Percentiles rank a stretch among this genome's conserved stretches.
phyloP scores from a whole-genome alignment of 2,113 vertebrate species.

The Glareola pratincola region DNA sequence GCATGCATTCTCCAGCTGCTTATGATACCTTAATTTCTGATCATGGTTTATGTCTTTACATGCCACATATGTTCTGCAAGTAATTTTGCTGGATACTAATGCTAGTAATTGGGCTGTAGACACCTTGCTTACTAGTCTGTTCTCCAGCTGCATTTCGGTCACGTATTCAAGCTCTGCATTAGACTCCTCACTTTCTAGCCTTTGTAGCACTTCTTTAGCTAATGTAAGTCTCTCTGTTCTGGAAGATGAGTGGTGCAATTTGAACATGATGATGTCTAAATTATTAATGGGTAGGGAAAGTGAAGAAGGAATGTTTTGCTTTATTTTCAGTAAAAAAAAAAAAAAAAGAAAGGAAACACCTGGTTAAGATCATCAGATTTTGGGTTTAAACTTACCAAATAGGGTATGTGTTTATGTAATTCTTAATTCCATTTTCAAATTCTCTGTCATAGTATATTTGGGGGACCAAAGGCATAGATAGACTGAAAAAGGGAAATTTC shows the following conservation, averaged over 20 bases:
- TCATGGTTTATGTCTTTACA: background rate
- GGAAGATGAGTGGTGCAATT: background rate
- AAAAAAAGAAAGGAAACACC: background rate
- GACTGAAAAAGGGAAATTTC: background rate
- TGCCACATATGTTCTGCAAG: background rate
- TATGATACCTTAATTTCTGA: background rate
- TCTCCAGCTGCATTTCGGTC: background rate
- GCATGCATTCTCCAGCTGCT: background rate
- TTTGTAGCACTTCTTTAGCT: background rate
- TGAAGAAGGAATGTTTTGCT: background rate
- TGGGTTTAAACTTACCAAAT: background rate
- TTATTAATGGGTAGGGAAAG: background rate
- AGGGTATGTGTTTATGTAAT: background rate
- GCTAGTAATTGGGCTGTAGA: background rate
- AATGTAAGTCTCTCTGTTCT: background rate
- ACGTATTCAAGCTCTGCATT: background rate
- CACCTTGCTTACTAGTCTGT: background rate
- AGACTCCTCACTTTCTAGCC: background rate
- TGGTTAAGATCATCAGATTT: background rate
- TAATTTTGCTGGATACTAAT: background rate
- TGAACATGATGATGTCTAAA: background rate
- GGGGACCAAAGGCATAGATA: background rate
- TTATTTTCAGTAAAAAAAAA: background rate
- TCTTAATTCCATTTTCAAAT: background rate
- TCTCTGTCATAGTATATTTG: background rate